A percentile compares a stretch with the other conserved stretches of the same genome.
phyloP scores from a whole-genome alignment of 2,113 vertebrate species.

The Zosterops lateralis region DNA sequence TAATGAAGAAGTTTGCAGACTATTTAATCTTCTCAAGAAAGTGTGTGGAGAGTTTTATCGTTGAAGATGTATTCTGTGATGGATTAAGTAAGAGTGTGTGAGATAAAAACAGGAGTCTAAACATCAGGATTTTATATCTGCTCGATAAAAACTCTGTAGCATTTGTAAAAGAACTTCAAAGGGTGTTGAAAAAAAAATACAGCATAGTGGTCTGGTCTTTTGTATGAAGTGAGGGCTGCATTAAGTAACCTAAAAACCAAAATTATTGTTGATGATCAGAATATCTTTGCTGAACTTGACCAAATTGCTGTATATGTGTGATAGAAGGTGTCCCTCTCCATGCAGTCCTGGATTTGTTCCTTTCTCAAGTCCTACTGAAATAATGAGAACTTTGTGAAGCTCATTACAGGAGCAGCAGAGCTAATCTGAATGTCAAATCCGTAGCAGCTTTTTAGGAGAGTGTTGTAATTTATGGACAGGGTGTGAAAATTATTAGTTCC shows the following conservation, averaged over 20 bases:
- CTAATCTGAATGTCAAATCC: neutral
- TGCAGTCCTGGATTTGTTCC: neutral
- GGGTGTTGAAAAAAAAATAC: neutral
- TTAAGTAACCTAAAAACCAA: neutral
- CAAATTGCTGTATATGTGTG: neutral
- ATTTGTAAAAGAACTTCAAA: neutral
- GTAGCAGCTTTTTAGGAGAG: neutral
- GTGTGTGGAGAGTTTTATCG: neutral
- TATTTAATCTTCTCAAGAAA: neutral
- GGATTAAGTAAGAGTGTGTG: neutral
- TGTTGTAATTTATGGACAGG: neutral
- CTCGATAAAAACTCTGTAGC: neutral
- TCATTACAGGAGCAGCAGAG: neutral
- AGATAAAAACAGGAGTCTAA: neutral
- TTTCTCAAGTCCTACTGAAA: neutral
- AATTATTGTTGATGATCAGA: neutral
- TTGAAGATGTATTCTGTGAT: neutral
- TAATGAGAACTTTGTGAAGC: neutral
- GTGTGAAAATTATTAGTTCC: neutral
- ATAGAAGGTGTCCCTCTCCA: neutral
- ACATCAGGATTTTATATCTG: neutral
- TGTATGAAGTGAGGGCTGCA: neutral
- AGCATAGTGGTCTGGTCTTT: neutral
- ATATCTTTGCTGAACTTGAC: neutral
- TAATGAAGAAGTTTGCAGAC: neutral